Evolutionary conservation across 2,888 invertebrate genomes (phyloP).

Genomic region (Pseudococcus viburni): DNA sequence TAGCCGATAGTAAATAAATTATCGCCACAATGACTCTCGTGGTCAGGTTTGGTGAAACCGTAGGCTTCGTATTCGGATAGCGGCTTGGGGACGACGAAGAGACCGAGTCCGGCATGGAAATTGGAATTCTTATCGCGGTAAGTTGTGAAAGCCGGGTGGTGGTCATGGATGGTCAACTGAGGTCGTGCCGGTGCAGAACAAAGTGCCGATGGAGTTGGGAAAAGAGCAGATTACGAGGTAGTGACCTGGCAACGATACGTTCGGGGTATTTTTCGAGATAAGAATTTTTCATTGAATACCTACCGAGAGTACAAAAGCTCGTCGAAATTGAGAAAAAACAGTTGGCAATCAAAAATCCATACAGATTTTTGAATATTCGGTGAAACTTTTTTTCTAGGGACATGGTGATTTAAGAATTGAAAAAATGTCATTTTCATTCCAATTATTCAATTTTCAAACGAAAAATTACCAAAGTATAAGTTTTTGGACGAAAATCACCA

Average conservation of each 20-base stretch:
- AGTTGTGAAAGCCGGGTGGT: neutral
- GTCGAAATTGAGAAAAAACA: too few relatives aligned
- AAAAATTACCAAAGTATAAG: too few relatives aligned
- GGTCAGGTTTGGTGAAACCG: slow-evolving; percentile 12
- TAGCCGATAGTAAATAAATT: slow-evolving; percentile 55
- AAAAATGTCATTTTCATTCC: too few relatives aligned
- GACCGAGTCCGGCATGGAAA: neutral
- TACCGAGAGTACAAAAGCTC: too few relatives aligned
- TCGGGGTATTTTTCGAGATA: neutral
- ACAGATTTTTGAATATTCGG: too few relatives aligned
- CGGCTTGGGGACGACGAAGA: neutral
- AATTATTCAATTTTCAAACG: too few relatives aligned
- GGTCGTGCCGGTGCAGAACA: neutral
- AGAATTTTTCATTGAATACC: too few relatives aligned
- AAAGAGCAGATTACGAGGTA: neutral
- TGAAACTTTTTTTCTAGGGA: too few relatives aligned
- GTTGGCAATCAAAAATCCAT: too few relatives aligned
- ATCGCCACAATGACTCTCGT: slow-evolving; percentile 30
- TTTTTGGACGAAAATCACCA: too few relatives aligned
- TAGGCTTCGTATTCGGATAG: slow-evolving; percentile 16
- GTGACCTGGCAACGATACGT: neutral
- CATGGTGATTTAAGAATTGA: too few relatives aligned
- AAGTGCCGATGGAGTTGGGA: neutral
- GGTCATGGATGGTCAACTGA: slow-evolving; percentile 4
- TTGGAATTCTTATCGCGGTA: neutral